Evolutionary conservation across 2,888 invertebrate species (phyloP).

Genomic region (Idaea straminata): DNA sequence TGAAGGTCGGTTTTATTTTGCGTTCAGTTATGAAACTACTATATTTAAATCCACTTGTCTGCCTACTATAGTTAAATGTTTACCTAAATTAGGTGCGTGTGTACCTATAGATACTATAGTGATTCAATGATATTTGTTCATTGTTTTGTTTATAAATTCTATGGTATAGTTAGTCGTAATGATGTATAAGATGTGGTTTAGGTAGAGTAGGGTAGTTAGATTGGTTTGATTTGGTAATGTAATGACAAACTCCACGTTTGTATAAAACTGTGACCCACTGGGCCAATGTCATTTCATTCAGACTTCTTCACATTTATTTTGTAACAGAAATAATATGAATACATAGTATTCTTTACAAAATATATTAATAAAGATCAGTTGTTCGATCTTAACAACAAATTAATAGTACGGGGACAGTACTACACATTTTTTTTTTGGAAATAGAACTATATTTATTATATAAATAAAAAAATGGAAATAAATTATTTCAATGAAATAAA

Average conservation of each 20-base stretch:
- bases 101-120: too few relatives aligned
- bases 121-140: too few relatives aligned
- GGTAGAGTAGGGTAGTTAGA: not conserved
- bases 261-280: slow-evolving; percentile 50
- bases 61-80: too few relatives aligned
- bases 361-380: slow-evolving; percentile 30
- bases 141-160: too few relatives aligned
- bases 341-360: slow-evolving; percentile 65
- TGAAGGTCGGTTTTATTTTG: too few relatives aligned
- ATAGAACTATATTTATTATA: slow-evolving; percentile 76
- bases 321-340: slow-evolving; percentile 61
- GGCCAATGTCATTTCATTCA: slow-evolving; percentile 63
- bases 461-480: slow-evolving; percentile 79
- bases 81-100: too few relatives aligned
- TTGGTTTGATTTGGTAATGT: slow-evolving; percentile 35
- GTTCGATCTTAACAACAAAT: slow-evolving; percentile 23
- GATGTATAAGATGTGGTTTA: not conserved
- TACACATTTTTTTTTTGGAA: slow-evolving; percentile 54
- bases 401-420: slow-evolving; percentile 51
- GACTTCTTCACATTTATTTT: slow-evolving; percentile 69
- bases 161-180: too few relatives aligned
- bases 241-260: slow-evolving; percentile 59
- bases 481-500: slow-evolving; percentile 73
- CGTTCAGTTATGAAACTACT: too few relatives aligned
- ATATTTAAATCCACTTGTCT: too few relatives aligned